These are phyloP conservation scores for Spodoptera picta DNA, from an alignment of 2,888 invertebrate species.

Conservation along the genomic window DNA sequence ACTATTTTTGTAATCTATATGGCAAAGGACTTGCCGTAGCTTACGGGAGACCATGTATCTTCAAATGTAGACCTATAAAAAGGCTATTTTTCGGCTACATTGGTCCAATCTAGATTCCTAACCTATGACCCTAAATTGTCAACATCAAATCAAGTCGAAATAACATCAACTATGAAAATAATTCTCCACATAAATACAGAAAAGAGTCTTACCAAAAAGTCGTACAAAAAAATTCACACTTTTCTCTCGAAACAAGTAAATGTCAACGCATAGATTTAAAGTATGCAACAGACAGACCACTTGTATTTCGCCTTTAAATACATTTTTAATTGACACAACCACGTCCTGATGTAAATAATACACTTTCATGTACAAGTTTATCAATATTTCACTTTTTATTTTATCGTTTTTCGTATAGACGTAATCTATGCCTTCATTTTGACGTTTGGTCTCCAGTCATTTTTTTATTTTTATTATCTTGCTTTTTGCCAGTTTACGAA, in stretches of 20 bases:
- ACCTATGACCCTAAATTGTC: constrained; percentile 5
- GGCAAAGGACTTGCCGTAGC: too few relatives aligned
- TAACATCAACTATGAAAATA: constrained; percentile 13
- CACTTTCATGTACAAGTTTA: constrained; percentile 43
- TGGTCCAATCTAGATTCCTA: constrained; percentile 4
- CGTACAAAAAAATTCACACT: constrained; percentile 43
- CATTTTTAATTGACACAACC: constrained; percentile 39
- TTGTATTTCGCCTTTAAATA: constrained; percentile 45
- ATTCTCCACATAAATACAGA: constrained; percentile 3
- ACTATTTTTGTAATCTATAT: too few relatives aligned
- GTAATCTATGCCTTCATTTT: constrained; percentile 41
- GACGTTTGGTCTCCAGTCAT: constrained; percentile 46
- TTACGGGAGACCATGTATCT: too few relatives aligned
- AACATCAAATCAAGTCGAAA: not conserved
- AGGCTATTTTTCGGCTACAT: not conserved
- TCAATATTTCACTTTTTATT: constrained; percentile 43
- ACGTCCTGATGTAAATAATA: constrained; percentile 29
- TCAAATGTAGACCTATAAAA: too few relatives aligned
- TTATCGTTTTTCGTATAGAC: constrained; percentile 37
- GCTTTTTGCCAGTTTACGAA: constrained; percentile 38
- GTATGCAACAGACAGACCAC: constrained; percentile 32
- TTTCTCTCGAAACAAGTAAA: constrained; percentile 40
- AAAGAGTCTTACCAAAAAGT: constrained; percentile 42
- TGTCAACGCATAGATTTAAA: constrained; percentile 46
- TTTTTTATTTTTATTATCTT: constrained; percentile 37